These are phyloP conservation scores for Homarus americanus DNA, from an alignment of 1,140 invertebrate genomes.

Conservation along the genomic window DNA sequence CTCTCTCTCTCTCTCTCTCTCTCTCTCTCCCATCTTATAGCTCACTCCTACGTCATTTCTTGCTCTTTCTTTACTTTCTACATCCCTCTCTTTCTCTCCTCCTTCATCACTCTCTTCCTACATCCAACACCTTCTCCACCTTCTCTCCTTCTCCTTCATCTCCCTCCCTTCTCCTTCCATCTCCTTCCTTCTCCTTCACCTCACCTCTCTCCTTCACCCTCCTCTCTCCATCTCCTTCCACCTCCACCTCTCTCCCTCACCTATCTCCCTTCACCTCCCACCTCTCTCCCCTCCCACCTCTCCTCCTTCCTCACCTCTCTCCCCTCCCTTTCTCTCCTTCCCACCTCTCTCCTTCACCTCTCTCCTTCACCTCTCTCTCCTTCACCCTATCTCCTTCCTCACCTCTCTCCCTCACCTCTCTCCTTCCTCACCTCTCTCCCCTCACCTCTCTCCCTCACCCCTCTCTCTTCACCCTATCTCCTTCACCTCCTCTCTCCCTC, in stretches of 20 bases:
- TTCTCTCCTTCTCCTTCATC: not conserved
- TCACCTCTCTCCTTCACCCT: not conserved
- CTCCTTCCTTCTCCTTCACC: not conserved
- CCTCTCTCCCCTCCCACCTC: not conserved
- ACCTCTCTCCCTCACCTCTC: not conserved
- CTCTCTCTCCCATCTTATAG: not conserved
- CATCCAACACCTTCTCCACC: not conserved
- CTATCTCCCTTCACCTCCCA: not conserved
- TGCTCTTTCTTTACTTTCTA: not conserved
- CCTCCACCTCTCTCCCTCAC: not conserved
- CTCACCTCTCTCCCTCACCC: not conserved
- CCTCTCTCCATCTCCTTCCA: not conserved
- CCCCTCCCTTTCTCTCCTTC: too few species aligned
- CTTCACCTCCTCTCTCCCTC: not conserved
- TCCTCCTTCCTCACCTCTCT: not conserved
- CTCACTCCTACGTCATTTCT: not conserved
- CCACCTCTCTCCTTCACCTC: not conserved
- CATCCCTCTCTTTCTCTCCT: not conserved
- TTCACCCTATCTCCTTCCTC: not conserved
- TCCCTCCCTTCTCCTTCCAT: not conserved
- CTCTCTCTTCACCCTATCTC: not conserved
- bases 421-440: not conserved
- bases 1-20: constrained; percentile 42
- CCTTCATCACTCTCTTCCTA: not conserved
- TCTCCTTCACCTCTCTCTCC: not conserved